Evolutionary conservation across 1,140 invertebrate genomes (phyloP).

Genomic region (Lepidurus arcticus): DNA sequence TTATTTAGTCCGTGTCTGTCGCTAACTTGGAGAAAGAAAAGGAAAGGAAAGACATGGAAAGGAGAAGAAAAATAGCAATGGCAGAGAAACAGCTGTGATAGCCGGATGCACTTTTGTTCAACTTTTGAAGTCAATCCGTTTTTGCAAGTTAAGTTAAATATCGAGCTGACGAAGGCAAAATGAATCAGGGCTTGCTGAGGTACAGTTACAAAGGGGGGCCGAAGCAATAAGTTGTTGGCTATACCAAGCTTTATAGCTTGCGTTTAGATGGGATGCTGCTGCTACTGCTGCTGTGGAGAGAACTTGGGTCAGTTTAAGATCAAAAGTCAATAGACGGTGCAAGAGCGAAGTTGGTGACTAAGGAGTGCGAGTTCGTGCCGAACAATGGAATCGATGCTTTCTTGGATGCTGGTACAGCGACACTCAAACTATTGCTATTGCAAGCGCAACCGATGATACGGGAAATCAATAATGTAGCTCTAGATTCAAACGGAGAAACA

Average conservation of each 20-base stretch:
- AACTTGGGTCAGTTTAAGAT: slow-evolving; percentile 6
- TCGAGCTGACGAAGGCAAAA: too few relatives aligned
- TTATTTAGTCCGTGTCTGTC: neutral
- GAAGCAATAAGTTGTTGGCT: slow-evolving; percentile 1
- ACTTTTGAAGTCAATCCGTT: too few relatives aligned
- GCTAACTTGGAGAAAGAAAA: neutral
- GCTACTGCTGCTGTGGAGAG: neutral
- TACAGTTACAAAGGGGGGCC: neutral
- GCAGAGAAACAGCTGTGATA: too few relatives aligned
- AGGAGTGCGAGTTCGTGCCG: neutral
- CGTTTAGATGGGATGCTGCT: neutral
- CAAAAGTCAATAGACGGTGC: neutral
- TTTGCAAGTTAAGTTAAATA: too few relatives aligned
- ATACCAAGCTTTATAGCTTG: neutral
- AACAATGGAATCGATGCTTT: slow-evolving; percentile 16
- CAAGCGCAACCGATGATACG: neutral
- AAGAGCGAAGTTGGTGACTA: neutral
- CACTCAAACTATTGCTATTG: slow-evolving; percentile 10
- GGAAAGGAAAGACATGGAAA: neutral
- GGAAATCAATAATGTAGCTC: neutral
- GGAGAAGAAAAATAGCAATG: too few relatives aligned
- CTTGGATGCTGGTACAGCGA: neutral
- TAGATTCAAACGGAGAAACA: neutral
- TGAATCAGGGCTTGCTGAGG: neutral
- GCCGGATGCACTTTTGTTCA: too few relatives aligned